Evolutionary conservation across 2,797 vertebrate genomes (phyloP).

Genomic region (Eospalax fontanierii): DNA sequence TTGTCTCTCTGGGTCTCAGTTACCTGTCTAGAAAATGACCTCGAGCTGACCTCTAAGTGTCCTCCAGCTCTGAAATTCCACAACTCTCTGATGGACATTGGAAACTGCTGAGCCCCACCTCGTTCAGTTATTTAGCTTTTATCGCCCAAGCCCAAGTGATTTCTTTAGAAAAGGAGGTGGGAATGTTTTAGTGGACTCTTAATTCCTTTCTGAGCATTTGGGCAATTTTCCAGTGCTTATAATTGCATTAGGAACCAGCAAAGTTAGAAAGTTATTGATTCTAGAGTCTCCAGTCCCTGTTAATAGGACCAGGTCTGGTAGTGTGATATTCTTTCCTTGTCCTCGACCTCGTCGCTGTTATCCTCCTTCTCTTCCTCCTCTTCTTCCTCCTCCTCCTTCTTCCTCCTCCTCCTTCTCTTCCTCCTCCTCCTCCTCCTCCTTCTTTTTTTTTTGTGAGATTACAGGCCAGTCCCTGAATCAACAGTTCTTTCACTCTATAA

Average conservation of each 20-base stretch:
- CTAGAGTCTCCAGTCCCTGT: conserved; percentile 48
- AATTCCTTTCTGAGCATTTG: conserved; percentile 67
- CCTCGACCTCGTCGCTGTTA: neutral
- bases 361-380: neutral
- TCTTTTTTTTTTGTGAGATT: conserved; percentile 42
- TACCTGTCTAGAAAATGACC: conserved; percentile 67
- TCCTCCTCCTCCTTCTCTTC: neutral
- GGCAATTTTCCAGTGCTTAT: conserved; percentile 68
- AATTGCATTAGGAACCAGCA: conserved; percentile 64
- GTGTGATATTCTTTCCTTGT: neutral
- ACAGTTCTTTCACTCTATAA: conserved; percentile 75
- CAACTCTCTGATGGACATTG: conserved; percentile 36
- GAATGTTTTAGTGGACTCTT: conserved; percentile 55
- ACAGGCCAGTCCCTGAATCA: conserved; percentile 54
- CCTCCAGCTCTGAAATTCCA: conserved; percentile 70
- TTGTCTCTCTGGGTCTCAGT: conserved; percentile 41
- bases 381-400: neutral
- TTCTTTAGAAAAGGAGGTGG: conserved; percentile 73
- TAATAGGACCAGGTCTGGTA: conserved; percentile 11
- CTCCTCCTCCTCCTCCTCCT: no score
- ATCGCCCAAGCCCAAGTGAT: conserved; percentile 17
- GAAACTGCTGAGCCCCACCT: conserved; percentile 48
- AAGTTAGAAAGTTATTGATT: conserved; percentile 72
- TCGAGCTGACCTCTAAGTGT: conserved; percentile 31
- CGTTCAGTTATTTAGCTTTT: conserved; percentile 68